Percentiles rank a stretch among this genome's conserved stretches.
These are phyloP conservation scores for Litocranius walleri DNA, from an alignment of 2,113 vertebrate genomes.

Conservation along the genomic window DNA sequence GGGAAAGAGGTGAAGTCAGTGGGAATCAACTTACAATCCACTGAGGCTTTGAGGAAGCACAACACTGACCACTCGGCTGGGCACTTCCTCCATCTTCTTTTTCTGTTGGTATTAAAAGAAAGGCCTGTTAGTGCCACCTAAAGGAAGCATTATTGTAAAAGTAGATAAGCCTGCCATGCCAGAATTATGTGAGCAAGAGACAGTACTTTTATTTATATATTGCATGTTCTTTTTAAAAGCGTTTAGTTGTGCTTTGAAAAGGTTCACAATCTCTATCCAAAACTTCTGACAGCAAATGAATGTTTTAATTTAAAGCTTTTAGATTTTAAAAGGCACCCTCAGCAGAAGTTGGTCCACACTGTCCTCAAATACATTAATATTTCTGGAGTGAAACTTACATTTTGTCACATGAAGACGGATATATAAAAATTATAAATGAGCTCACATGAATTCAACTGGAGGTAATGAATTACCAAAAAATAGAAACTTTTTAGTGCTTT, in stretches of 20 bases:
- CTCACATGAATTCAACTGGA: background rate
- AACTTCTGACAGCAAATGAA: background rate
- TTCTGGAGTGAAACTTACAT: background rate
- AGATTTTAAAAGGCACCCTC: background rate
- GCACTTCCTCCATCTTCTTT: slow-evolving; percentile 85
- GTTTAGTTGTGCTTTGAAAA: background rate
- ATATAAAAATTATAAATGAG: background rate
- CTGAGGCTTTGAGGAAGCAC: background rate
- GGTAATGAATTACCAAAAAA: background rate
- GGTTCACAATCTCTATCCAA: background rate
- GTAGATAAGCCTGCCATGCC: background rate
- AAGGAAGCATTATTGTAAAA: background rate
- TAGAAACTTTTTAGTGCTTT: background rate
- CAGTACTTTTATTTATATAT: background rate
- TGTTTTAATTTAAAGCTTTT: background rate
- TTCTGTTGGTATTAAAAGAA: slow-evolving; percentile 80
- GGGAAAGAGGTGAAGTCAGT: background rate
- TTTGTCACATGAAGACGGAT: background rate
- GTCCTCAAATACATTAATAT: background rate
- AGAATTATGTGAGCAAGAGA: background rate
- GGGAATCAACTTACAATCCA: too few species aligned
- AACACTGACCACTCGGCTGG: slow-evolving; percentile 89
- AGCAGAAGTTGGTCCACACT: background rate
- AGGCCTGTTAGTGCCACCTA: background rate
- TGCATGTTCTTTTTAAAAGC: background rate